Conservation (phyloP, 2,113 vertebrate genomes). For the Phaethornis superciliosus region DNA sequence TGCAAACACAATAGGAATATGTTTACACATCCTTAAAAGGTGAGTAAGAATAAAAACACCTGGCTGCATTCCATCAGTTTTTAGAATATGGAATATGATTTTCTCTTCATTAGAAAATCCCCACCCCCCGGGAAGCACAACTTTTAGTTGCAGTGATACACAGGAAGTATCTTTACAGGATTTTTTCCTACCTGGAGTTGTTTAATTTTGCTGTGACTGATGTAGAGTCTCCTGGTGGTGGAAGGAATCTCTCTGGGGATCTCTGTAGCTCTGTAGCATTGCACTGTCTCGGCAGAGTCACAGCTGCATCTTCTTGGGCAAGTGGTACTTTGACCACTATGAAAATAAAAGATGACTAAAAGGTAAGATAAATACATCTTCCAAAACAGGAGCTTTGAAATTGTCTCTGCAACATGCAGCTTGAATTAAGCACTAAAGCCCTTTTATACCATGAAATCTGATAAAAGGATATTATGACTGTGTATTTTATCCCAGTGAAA, state of each 20-base stretch:
- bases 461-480: constrained; percentile 75
- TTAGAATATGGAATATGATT: not conserved
- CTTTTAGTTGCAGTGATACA: not conserved
- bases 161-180: not conserved
- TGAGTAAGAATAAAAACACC: constrained; percentile 8
- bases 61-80: not conserved
- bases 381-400: constrained; percentile 20
- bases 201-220: constrained; percentile 83
- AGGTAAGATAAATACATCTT: constrained; percentile 73
- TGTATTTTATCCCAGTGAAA: constrained; percentile 69
- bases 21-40: constrained; percentile 19
- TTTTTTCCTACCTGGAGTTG: constrained; percentile 80
- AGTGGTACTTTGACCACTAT: not conserved
- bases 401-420: not conserved
- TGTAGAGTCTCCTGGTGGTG: constrained; percentile 74
- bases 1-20: not conserved
- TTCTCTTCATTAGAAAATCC: not conserved
- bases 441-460: constrained; percentile 76
- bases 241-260: constrained; percentile 73
- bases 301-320: constrained; percentile 83
- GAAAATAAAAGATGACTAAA: constrained; percentile 57
- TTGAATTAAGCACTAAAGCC: constrained; percentile 12
- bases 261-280: constrained; percentile 78
- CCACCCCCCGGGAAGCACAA: not conserved
- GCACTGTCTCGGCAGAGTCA: constrained; percentile 69